Conservation (phyloP, 2,797 vertebrate species). For the Sebastes melanostomus region DNA sequence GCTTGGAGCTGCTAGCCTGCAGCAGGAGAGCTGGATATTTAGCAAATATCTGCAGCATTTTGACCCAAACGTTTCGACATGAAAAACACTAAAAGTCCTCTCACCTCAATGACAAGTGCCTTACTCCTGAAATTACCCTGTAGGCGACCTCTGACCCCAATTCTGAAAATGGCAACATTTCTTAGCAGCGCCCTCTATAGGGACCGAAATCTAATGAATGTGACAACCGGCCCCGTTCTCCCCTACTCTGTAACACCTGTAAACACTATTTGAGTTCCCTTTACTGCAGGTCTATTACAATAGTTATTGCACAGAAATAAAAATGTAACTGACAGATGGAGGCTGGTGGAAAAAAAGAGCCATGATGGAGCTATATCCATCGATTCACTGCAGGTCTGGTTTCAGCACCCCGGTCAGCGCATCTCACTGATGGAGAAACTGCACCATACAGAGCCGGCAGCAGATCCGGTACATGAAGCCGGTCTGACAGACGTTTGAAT, state of each 20-base stretch:
- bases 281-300: neutral
- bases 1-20: no score
- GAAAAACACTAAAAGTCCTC: no score
- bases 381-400: neutral
- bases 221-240: neutral
- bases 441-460: neutral
- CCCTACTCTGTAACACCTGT: neutral
- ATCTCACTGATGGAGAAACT: neutral
- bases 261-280: neutral
- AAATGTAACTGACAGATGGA: neutral
- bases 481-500: neutral
- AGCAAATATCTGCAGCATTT: neutral
- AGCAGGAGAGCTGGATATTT: neutral
- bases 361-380: neutral
- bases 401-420: constrained; percentile 63
- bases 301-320: neutral
- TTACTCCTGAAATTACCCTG: neutral
- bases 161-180: neutral
- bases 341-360: neutral
- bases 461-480: neutral
- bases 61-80: neutral
- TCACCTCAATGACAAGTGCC: neutral
- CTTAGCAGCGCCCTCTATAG: neutral
- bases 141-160: neutral
- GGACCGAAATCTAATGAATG: neutral